Conservation (phyloP, 1,140 invertebrate species). For the Conus ventricosus region DNA sequence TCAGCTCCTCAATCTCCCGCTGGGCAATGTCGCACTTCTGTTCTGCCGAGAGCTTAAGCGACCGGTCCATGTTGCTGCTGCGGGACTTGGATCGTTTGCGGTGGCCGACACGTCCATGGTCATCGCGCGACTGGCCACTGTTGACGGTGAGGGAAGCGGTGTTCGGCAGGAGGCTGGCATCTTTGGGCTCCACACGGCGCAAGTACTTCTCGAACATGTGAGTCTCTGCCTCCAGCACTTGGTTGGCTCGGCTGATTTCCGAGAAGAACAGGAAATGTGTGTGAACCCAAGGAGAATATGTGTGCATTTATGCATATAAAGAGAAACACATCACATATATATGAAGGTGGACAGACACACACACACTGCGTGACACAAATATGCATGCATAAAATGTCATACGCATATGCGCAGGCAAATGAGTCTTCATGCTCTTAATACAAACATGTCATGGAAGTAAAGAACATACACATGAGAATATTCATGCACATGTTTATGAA, state of each 20-base stretch:
- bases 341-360: too few relatives aligned
- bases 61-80: constrained; percentile 66
- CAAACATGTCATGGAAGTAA: too few relatives aligned
- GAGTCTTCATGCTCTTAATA: too few relatives aligned
- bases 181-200: constrained; percentile 71
- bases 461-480: too few relatives aligned
- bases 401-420: too few relatives aligned
- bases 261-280: too few relatives aligned
- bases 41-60: constrained; percentile 69
- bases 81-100: constrained; percentile 70
- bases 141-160: constrained; percentile 22
- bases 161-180: constrained; percentile 31
- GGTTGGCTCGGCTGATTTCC: constrained; percentile 68
- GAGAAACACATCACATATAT: too few relatives aligned
- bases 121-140: constrained; percentile 51
- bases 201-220: constrained; percentile 75
- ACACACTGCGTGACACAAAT: too few relatives aligned
- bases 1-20: constrained; percentile 73
- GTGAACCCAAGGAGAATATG: too few relatives aligned
- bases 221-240: constrained; percentile 72
- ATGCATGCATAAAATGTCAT: too few relatives aligned
- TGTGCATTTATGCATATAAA: too few relatives aligned
- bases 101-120: constrained; percentile 52
- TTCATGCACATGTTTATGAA: too few relatives aligned
- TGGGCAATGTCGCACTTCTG: constrained; percentile 76